These are phyloP conservation scores for Poecilia wingei DNA, from an alignment of 2,797 vertebrate species.

Conservation along the genomic window DNA sequence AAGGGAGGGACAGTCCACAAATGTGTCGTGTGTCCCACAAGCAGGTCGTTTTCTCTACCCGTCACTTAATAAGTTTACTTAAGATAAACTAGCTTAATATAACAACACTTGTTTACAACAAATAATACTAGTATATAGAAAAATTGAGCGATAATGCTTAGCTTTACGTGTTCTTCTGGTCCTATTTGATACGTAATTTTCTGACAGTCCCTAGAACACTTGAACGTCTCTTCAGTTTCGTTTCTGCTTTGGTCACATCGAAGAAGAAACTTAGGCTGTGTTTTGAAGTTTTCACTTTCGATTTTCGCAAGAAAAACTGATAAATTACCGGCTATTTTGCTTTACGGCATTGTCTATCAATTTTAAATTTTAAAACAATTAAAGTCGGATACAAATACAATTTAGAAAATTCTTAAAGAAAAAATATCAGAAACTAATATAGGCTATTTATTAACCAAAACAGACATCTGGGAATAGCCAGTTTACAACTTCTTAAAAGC, in stretches of 20 bases:
- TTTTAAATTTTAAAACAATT: neutral
- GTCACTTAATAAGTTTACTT: neutral
- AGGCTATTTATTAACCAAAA: neutral
- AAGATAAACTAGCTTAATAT: accelerated
- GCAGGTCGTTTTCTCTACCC: accelerated
- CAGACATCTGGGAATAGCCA: neutral
- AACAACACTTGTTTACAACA: accelerated
- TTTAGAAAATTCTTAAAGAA: neutral
- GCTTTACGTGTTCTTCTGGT: accelerated
- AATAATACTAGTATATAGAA: accelerated
- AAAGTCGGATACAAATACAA: neutral
- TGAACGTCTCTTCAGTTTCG: slow-evolving; percentile 40
- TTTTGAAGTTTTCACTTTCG: slow-evolving; percentile 11
- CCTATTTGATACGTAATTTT: accelerated
- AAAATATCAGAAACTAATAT: neutral
- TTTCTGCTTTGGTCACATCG: slow-evolving; percentile 15
- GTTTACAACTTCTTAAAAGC: neutral
- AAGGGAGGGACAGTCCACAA: slow-evolving; percentile 16
- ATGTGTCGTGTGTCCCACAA: neutral
- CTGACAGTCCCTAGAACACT: slow-evolving; percentile 15
- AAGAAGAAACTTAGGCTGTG: slow-evolving; percentile 44
- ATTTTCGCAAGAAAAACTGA: neutral
- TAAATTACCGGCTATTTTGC: neutral
- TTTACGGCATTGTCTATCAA: neutral
- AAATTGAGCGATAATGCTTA: accelerated